Evolutionary conservation across 2,113 vertebrate genomes (phyloP).

Genomic region (Heptranchias perlo): DNA sequence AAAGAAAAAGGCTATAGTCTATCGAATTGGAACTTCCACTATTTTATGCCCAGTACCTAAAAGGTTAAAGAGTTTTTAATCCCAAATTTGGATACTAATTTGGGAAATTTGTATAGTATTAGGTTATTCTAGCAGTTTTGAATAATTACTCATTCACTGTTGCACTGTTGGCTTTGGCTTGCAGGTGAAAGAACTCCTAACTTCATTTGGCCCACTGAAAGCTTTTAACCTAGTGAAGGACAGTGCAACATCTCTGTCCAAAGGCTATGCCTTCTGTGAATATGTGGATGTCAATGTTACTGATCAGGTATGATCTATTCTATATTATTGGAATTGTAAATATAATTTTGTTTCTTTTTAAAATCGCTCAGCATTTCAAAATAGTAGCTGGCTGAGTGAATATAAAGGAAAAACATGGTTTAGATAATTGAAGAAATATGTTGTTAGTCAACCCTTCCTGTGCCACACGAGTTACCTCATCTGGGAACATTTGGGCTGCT

Average conservation of each 20-base stretch:
- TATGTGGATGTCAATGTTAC: slow-evolving; percentile 63
- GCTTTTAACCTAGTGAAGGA: slow-evolving; percentile 71
- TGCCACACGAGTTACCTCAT: background rate
- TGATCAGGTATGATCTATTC: slow-evolving; percentile 54
- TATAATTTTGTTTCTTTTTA: background rate
- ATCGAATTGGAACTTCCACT: background rate
- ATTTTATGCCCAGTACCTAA: background rate
- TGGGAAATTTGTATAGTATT: background rate
- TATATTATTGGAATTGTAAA: background rate
- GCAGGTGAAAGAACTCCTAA: slow-evolving; percentile 69
- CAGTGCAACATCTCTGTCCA: slow-evolving; percentile 67
- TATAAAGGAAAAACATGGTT: background rate
- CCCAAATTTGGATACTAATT: background rate
- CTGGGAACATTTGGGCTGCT: background rate
- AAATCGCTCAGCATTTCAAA: background rate
- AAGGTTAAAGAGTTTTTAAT: background rate
- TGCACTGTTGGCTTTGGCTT: slow-evolving; percentile 30
- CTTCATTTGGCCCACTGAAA: slow-evolving; percentile 65
- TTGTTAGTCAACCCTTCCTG: background rate
- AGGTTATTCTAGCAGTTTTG: background rate
- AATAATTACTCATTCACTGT: background rate
- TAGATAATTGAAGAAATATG: background rate
- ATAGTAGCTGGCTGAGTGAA: background rate
- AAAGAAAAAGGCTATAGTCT: background rate
- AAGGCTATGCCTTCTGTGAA: slow-evolving; percentile 69